These are phyloP conservation scores for Oryzias curvinotus DNA, from an alignment of 2,113 vertebrate species.

Conservation along the genomic window DNA sequence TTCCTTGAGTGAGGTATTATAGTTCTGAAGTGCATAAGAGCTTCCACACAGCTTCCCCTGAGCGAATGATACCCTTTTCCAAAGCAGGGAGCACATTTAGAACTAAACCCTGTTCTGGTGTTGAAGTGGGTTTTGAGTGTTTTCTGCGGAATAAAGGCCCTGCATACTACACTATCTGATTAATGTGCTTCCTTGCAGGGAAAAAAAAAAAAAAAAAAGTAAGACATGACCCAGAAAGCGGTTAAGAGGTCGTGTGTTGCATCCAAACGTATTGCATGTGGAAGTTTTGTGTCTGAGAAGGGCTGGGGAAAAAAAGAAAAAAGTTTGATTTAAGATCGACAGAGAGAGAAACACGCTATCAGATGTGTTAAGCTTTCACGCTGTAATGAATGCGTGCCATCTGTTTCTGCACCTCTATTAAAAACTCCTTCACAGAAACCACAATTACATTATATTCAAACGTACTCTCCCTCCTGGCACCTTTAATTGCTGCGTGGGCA, in stretches of 20 bases:
- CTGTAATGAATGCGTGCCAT: conserved; percentile 62
- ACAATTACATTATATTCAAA: conserved; percentile 41
- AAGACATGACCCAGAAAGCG: neutral
- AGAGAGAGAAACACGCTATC: conserved; percentile 33
- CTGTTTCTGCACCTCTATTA: conserved; percentile 63
- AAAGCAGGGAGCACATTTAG: conserved; percentile 26
- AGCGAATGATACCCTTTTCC: conserved; percentile 23
- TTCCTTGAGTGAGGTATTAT: conserved; percentile 43
- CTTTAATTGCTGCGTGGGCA: conserved; percentile 66
- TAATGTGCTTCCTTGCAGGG: conserved; percentile 7
- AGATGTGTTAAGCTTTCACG: conserved; percentile 54
- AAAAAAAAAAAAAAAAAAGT: conserved; percentile 5
- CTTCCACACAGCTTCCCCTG: conserved; percentile 23
- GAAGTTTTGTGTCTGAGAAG: conserved; percentile 12
- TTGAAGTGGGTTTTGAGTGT: conserved; percentile 30
- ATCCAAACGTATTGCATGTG: conserved; percentile 20
- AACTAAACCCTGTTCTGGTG: conserved; percentile 30
- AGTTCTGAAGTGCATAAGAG: conserved; percentile 37
- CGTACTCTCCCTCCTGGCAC: conserved; percentile 37
- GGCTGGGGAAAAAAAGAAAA: neutral
- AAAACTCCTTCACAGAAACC: conserved; percentile 52
- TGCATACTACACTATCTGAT: conserved; percentile 24
- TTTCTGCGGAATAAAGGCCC: conserved; percentile 14
- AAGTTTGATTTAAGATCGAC: conserved; percentile 39
- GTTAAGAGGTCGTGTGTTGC: conserved; percentile 7